phyloP scores from a whole-genome alignment of 2,797 vertebrate genomes.

The Poecilia picta region DNA sequence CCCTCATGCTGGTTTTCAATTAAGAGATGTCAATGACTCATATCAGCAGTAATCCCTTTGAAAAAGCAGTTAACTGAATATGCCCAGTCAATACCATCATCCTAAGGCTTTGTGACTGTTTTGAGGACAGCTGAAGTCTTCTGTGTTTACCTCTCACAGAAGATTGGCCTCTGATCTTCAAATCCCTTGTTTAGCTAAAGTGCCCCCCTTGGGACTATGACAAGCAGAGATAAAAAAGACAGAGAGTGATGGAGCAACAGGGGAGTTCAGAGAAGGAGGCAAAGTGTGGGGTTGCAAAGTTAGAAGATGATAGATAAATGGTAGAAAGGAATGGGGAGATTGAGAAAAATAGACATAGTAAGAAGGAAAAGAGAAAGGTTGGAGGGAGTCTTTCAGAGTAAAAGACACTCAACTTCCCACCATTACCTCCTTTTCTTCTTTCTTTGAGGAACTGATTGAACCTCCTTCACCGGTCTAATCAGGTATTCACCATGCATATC shows the following conservation, averaged over 20 bases:
- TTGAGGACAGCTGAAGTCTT: constrained; percentile 40
- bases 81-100: constrained; percentile 41
- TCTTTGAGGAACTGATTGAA: constrained; percentile 52
- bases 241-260: constrained; percentile 40
- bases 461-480: constrained; percentile 61
- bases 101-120: constrained; percentile 33
- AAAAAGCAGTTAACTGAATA: constrained; percentile 41
- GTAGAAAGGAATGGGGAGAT: constrained; percentile 22
- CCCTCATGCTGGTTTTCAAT: constrained; percentile 69
- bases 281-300: constrained; percentile 27
- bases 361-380: constrained; percentile 22
- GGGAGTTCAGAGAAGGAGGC: constrained; percentile 24
- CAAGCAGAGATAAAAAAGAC: constrained; percentile 42
- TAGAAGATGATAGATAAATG: constrained; percentile 42
- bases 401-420: constrained; percentile 24
- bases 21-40: constrained; percentile 62
- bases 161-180: constrained; percentile 69
- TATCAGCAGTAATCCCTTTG: constrained; percentile 54
- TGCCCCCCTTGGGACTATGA: constrained; percentile 70
- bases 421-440: constrained; percentile 22
- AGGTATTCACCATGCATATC: constrained; percentile 71
- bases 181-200: constrained; percentile 78
- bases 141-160: constrained; percentile 68
- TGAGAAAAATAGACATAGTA: constrained; percentile 30
- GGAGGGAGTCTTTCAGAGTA: constrained; percentile 50